Evolutionary conservation across 2,888 invertebrate species (phyloP).

Genomic region (Heliconius hortense): DNA sequence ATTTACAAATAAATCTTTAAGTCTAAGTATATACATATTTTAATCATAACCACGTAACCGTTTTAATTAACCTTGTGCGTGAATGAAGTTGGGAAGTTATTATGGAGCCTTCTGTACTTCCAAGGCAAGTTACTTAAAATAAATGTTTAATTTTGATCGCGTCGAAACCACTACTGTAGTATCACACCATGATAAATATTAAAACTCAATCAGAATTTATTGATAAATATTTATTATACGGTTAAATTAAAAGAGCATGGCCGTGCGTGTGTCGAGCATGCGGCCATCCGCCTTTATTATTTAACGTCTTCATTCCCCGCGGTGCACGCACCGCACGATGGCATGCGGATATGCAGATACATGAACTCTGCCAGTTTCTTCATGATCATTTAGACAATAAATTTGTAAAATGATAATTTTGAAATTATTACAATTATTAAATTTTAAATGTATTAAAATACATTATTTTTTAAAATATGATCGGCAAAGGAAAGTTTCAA

Average conservation of each 20-base stretch:
- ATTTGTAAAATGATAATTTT: constrained; percentile 34
- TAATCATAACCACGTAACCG: constrained; percentile 10
- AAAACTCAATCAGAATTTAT: constrained; percentile 39
- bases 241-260: constrained; percentile 50
- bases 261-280: constrained; percentile 68
- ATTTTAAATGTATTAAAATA: not conserved
- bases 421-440: not conserved
- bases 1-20: constrained; percentile 9
- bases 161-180: not conserved
- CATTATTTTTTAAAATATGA: not conserved
- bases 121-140: constrained; percentile 16
- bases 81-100: constrained; percentile 11
- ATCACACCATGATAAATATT: constrained; percentile 14
- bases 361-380: constrained; percentile 52
- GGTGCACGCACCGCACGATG: constrained; percentile 76
- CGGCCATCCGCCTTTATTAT: constrained; percentile 78
- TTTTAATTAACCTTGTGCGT: constrained; percentile 18
- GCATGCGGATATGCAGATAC: constrained; percentile 71
- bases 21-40: not conserved
- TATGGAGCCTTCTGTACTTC: constrained; percentile 14
- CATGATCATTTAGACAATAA: constrained; percentile 41
- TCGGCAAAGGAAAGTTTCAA: constrained; percentile 2
- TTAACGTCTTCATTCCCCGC: constrained; percentile 80
- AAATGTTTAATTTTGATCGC: constrained; percentile 7
- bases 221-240: constrained; percentile 39